These are phyloP conservation scores for Pachydiplax longipennis DNA, from an alignment of 2,888 invertebrate genomes.

Conservation along the genomic window DNA sequence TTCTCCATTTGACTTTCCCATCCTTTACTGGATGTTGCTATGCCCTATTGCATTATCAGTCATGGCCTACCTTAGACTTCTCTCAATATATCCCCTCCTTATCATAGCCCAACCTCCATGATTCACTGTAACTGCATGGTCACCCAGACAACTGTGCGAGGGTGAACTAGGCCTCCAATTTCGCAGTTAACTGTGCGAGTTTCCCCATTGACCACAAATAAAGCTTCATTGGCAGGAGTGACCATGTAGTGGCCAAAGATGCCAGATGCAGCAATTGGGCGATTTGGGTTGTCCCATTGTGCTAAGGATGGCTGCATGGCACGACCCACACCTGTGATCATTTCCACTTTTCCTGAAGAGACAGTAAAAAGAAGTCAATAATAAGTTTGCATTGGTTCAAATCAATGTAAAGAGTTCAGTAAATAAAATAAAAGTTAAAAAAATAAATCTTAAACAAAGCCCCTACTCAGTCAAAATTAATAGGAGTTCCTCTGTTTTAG, in stretches of 20 bases:
- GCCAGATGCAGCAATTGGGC: slow-evolving; percentile 73
- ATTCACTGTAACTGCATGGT: slow-evolving; percentile 66
- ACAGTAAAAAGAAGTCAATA: slow-evolving; percentile 52
- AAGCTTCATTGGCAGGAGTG: slow-evolving; percentile 73
- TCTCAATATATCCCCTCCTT: neutral
- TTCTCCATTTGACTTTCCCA: neutral
- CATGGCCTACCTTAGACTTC: neutral
- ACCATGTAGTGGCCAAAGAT: slow-evolving; percentile 77
- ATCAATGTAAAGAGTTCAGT: neutral
- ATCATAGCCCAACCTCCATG: neutral
- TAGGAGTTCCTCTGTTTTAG: neutral
- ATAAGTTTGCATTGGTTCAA: neutral
- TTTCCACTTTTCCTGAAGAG: slow-evolving; percentile 72
- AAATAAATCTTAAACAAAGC: no score
- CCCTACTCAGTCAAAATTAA: no score
- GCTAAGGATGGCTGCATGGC: slow-evolving; percentile 66
- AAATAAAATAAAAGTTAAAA: no score
- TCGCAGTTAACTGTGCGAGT: slow-evolving; percentile 77
- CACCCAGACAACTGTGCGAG: slow-evolving; percentile 72
- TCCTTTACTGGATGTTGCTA: neutral
- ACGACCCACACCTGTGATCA: slow-evolving; percentile 75
- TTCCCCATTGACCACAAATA: slow-evolving; percentile 75
- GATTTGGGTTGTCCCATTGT: slow-evolving; percentile 71
- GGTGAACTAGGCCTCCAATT: slow-evolving; percentile 72
- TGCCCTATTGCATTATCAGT: slow-evolving; percentile 18